Base-by-base conservation (phyloP, 64 coral and sea anemone species). In the Hydrozoanthus tunicans region DNA sequence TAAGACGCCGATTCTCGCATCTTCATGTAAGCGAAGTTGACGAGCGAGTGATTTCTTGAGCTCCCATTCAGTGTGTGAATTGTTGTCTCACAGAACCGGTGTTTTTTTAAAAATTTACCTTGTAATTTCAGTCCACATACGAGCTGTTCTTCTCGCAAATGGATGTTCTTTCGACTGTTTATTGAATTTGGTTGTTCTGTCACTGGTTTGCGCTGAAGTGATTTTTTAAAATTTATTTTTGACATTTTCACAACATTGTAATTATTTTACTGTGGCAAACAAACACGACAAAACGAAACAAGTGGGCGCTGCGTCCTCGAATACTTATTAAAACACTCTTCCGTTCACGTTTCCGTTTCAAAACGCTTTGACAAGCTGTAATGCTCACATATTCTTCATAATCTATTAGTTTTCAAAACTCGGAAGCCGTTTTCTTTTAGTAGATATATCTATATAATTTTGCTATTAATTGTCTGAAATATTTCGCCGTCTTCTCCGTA, bases 151-250 rank as follows among this genome's bases (percentile, higher is more conserved):
- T 43, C 59, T 74, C 13, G 20, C n/a, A 59, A 51, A 43, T 58
- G 69, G 59, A 60, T 59, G 15, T 59, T 73, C 5, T 73, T 3
- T 88, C 55, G 11, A 58, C 8, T 73, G 25, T 59, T 88, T 58
- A 88, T 43, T 61, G 6, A 59, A 74, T 88, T 61, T 74, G 15
- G 53, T 58, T 73, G 53, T 74, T 59, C 13, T 88, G 84, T 74
- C 53, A 69, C 17, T 57, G 12, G 32, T 74, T 73, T 13, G 20
- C 17, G 23, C 51, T 55, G 74, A 74, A 23, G 54, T 74, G 84
- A 88, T 88, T 88, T 88, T 88, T 88, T 51, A 74, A 43, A 88
- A 88, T 74, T 59, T 88, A 88, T 88, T 88, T 88, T 88, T 88
- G 84, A 88, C 84, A 73, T 88, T 88, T 88, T 88, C 84, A 88